Evolutionary conservation across 2,797 vertebrate species (phyloP), one percentile per base, ranked within the genome.

Genomic region (Limnodromus scolopaceus): DNA sequence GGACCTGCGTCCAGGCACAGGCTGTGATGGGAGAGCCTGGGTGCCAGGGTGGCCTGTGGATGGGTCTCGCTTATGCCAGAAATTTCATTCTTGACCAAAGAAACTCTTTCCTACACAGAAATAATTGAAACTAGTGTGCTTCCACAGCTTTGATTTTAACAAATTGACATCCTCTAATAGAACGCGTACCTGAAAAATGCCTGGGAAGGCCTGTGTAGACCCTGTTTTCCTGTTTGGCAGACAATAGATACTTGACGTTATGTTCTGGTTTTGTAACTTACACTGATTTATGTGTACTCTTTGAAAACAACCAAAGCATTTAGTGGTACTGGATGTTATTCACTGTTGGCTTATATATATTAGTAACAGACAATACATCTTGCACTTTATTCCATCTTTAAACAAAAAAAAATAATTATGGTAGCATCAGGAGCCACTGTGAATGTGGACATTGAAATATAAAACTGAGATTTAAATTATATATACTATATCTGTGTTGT

Each of bases 401-500:
- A 60, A 43, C 7, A 1, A 34, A 78, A 38, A 71, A 10, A 22
- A 12, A 23, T 11, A 13, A 23, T 79, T 53, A 51, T 7, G 11
- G 30, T 55, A 72, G 6, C 38, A 45, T 86, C 27, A 83, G 23
- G 15, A 88, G 4, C 18, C 51, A 43, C 48, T 61, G 7, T 89
- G 66, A 74, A 45, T 55, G n/a, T 58, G 10, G n/a, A 66, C 45
- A 9, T 45, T 63, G 39, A 71, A 77, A 79, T 76, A 28, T 14
- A 58, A 89, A 91, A 28, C 24, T 51, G 55, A 88, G 43, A 45
- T 87, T 87, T 63, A 79, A 75, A 88, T 41, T 63, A 39, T 7
- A 2, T 43, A 9, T 82, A 38, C 3, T 75, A 0, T 49, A 54
- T 68, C 9, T 57, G 6, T 45, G 11, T 6, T 2, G 0, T 1